phyloP scores from a whole-genome alignment of 64 coral and sea anemone species.

The Actinia tenebrosa region DNA sequence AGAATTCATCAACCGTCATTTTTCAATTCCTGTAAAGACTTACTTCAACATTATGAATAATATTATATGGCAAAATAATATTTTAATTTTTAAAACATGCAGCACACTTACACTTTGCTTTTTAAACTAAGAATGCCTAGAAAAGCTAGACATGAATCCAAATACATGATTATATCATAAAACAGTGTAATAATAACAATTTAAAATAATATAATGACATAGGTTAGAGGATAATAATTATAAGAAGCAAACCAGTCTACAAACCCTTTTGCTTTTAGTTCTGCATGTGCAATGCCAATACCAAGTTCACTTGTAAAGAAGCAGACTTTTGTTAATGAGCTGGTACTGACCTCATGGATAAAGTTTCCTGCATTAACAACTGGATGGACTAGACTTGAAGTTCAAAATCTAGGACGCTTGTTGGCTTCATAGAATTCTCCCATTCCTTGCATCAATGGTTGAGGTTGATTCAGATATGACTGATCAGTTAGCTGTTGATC shows the following conservation, averaged over 20 bases:
- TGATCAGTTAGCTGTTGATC: neutral
- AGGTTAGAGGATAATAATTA: neutral
- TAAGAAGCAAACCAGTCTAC: neutral
- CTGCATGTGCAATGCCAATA: neutral
- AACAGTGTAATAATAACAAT: neutral
- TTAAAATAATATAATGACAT: neutral
- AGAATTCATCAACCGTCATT: neutral
- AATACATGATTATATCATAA: too few relatives aligned
- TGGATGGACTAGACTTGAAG: neutral
- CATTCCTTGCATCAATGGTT: neutral
- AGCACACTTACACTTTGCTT: neutral
- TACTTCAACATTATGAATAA: neutral
- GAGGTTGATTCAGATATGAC: neutral
- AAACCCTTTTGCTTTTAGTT: neutral
- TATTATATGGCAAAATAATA: neutral
- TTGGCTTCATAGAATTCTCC: slow-evolving; percentile 62
- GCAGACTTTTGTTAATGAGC: too few relatives aligned
- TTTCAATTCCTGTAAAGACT: neutral
- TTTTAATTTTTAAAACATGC: neutral
- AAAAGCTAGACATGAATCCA: too few relatives aligned
- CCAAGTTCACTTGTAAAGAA: neutral
- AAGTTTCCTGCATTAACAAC: neutral
- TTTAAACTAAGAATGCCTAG: too few relatives aligned
- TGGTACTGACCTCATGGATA: too few relatives aligned
- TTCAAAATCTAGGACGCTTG: slow-evolving; percentile 67